Conservation (phyloP, 2,888 invertebrate genomes). For the Dione vanillae region DNA sequence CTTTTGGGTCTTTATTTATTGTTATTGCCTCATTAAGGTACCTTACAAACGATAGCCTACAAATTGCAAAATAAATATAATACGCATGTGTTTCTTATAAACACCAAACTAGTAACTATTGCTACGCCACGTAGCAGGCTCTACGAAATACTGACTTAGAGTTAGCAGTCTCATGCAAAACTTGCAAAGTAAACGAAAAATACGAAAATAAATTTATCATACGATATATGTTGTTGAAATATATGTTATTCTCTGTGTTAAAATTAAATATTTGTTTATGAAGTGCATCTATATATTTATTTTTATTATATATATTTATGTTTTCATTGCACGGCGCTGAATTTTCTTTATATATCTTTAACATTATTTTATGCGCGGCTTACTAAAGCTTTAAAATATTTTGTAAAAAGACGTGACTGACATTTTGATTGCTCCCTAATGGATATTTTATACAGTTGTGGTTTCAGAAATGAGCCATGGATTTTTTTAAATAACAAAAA, state of each 20-base stretch:
- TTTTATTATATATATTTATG: background rate
- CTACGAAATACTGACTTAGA: background rate
- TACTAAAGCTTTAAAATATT: constrained; percentile 45
- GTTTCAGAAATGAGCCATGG: constrained; percentile 42
- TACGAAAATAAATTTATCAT: background rate
- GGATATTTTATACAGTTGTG: constrained; percentile 48
- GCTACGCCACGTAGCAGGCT: constrained; percentile 19
- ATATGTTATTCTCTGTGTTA: no score
- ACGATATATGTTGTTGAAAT: no score
- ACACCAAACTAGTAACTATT: background rate
- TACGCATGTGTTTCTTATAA: constrained; percentile 6
- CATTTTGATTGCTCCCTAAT: constrained; percentile 52
- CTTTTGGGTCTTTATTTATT: constrained; percentile 84
- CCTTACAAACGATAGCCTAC: constrained; percentile 81
- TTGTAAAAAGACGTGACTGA: constrained; percentile 54
- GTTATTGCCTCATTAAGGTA: constrained; percentile 84
- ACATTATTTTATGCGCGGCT: constrained; percentile 34
- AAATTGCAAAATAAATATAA: constrained; percentile 82
- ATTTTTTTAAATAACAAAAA: constrained; percentile 43
- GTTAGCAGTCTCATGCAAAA: background rate
- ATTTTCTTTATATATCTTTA: constrained; percentile 33
- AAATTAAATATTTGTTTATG: no score
- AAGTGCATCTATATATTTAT: no score
- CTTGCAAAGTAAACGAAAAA: background rate
- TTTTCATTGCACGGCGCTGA: background rate